Conservation (phyloP, 2,888 invertebrate species). For the Sialis fuliginosa region DNA sequence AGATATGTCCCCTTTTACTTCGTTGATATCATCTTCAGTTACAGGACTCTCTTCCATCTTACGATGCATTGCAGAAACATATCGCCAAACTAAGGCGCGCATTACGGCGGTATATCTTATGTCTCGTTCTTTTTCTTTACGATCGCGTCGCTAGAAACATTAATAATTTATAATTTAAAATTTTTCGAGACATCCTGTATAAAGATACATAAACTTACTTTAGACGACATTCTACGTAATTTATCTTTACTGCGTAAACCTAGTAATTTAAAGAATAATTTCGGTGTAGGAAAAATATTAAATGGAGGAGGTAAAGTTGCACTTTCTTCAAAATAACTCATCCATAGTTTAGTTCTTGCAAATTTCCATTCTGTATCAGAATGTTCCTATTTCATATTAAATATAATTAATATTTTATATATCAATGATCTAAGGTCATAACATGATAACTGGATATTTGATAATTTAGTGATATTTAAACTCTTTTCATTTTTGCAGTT, state of each 20-base stretch:
- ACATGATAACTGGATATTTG: too few species aligned
- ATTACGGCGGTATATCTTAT: slow-evolving; percentile 66
- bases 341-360: slow-evolving; percentile 84
- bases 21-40: slow-evolving; percentile 87
- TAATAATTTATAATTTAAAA: neutral
- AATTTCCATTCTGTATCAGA: slow-evolving; percentile 96
- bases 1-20: slow-evolving; percentile 85
- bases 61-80: slow-evolving; percentile 74
- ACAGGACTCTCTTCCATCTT: slow-evolving; percentile 69
- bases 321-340: slow-evolving; percentile 87
- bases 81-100: slow-evolving; percentile 81
- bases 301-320: slow-evolving; percentile 86
- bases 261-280: slow-evolving; percentile 49
- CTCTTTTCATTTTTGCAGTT: too few species aligned
- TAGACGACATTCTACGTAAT: slow-evolving; percentile 32
- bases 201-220: slow-evolving; percentile 19
- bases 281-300: slow-evolving; percentile 80
- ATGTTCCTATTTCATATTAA: slow-evolving; percentile 45
- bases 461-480: too few species aligned
- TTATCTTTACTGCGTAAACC: slow-evolving; percentile 44
- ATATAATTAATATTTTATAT: neutral
- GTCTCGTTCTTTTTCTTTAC: slow-evolving; percentile 47
- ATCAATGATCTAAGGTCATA: too few species aligned
- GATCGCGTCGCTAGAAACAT: slow-evolving; percentile 27
- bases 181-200: neutral